A percentile compares a stretch with the other conserved stretches of the same genome.
Evolutionary conservation across 2,888 invertebrate species (phyloP).

Genomic region (Torymus tubicola): DNA sequence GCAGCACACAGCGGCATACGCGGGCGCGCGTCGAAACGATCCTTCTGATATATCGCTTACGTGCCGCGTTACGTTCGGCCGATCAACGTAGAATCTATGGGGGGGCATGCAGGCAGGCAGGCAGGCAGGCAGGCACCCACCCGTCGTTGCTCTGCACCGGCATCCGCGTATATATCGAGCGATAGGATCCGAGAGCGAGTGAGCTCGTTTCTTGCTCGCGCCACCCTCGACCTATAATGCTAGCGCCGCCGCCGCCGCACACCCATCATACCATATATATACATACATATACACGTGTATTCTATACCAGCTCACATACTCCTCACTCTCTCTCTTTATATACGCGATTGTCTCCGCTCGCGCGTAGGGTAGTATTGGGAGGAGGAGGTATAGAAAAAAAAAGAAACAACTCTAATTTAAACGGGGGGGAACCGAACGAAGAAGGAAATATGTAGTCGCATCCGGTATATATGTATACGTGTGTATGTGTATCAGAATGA

Average conservation of each 20-base stretch:
- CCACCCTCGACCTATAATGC: too few species aligned
- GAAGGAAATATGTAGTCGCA: conserved; percentile 73
- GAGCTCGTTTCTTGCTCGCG: conserved; percentile 44
- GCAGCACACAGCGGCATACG: conserved; percentile 42
- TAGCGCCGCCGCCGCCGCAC: too few species aligned
- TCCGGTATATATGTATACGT: conserved; percentile 60
- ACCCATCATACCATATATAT: too few species aligned
- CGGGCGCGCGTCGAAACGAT: conserved; percentile 62
- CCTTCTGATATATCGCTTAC: conserved; percentile 72
- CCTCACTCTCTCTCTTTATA: too few species aligned
- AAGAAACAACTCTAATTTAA: conserved; percentile 69
- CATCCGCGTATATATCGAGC: not conserved
- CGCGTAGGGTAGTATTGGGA: conserved; percentile 58
- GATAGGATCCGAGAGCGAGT: conserved; percentile 16
- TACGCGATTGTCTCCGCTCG: conserved; percentile 58
- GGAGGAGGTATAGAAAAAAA: conserved; percentile 54
- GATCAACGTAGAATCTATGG: conserved; percentile 68
- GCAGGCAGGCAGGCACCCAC: too few species aligned
- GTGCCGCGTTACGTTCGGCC: conserved; percentile 63
- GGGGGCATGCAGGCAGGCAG: too few species aligned
- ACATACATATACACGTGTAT: too few species aligned
- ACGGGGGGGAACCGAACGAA: conserved; percentile 55
- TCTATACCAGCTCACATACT: too few species aligned
- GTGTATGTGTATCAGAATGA: conserved; percentile 67
- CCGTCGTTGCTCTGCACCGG: not conserved